Percentiles rank a stretch among this genome's conserved stretches.
Conservation (phyloP, 2,113 vertebrate genomes). For the Passer domesticus region DNA sequence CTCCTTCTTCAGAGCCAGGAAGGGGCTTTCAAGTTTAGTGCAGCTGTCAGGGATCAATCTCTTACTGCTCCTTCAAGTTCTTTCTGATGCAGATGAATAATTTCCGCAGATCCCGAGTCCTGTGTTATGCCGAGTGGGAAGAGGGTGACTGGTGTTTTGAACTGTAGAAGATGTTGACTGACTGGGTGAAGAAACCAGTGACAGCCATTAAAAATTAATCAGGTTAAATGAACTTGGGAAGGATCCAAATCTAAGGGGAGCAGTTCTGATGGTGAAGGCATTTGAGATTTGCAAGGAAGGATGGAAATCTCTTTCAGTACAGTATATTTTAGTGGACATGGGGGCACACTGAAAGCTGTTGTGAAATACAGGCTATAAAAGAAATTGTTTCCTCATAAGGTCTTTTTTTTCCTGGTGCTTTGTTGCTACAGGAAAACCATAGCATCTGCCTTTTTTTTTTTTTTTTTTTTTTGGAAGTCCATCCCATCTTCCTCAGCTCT, state of each 20-base stretch:
- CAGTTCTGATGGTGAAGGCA: not conserved
- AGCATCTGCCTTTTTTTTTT: not conserved
- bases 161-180: slow-evolving; percentile 18
- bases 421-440: not conserved
- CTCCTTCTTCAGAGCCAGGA: slow-evolving; percentile 48
- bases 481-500: not conserved
- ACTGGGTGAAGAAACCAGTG: slow-evolving; percentile 22
- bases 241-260: not conserved
- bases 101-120: not conserved
- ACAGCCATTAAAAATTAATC: slow-evolving; percentile 38
- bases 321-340: not conserved
- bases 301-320: not conserved
- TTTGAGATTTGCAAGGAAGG: not conserved
- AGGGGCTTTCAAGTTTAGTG: slow-evolving; percentile 58
- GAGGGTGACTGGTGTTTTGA: slow-evolving; percentile 24
- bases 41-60: slow-evolving; percentile 49
- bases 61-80: slow-evolving; percentile 56
- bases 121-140: not conserved
- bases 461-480: not conserved
- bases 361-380: not conserved
- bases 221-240: slow-evolving; percentile 30
- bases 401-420: not conserved
- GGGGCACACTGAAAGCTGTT: not conserved
- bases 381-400: not conserved
- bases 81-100: slow-evolving; percentile 60